phyloP scores from a whole-genome alignment of 2,888 invertebrate genomes.

The Eurytoma adleriae region DNA sequence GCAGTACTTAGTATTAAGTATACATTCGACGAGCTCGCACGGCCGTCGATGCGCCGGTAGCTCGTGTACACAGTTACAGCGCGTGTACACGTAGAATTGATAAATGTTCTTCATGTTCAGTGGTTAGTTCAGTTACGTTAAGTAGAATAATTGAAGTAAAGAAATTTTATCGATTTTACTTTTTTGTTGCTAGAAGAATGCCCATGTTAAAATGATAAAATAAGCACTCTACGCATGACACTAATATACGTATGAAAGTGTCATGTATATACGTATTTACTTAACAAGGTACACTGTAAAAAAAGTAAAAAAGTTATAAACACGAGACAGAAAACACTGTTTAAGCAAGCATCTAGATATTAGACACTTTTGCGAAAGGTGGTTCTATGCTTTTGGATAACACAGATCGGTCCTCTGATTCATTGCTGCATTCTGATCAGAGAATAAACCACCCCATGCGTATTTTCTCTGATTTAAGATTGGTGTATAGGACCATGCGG shows the following conservation, averaged over 20 bases:
- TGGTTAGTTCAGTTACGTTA: slow-evolving; percentile 27
- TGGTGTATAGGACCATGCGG: slow-evolving; percentile 1
- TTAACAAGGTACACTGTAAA: slow-evolving; percentile 4
- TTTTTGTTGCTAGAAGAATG: not conserved
- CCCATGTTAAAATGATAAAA: slow-evolving; percentile 29
- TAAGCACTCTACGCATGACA: slow-evolving; percentile 6
- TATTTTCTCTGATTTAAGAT: not conserved
- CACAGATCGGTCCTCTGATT: not conserved
- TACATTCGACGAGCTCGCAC: slow-evolving; percentile 1
- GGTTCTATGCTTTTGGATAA: slow-evolving; percentile 49
- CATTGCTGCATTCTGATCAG: slow-evolving; percentile 26
- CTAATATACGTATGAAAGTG: not conserved
- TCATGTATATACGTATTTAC: not conserved
- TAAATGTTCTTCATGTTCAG: not conserved
- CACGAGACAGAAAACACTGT: slow-evolving; percentile 62
- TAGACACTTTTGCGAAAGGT: slow-evolving; percentile 61
- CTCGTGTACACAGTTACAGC: not conserved
- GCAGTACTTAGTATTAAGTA: not conserved
- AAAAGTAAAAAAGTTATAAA: not conserved
- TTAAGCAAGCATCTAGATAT: slow-evolving; percentile 61
- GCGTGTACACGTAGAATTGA: slow-evolving; percentile 2
- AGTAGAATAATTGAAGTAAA: slow-evolving; percentile 9
- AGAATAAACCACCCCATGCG: slow-evolving; percentile 23
- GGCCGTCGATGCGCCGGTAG: slow-evolving; percentile 2
- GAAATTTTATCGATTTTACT: not conserved